These are phyloP conservation scores for Labeo catla DNA, from an alignment of 2,113 vertebrate species.

Conservation along the genomic window DNA sequence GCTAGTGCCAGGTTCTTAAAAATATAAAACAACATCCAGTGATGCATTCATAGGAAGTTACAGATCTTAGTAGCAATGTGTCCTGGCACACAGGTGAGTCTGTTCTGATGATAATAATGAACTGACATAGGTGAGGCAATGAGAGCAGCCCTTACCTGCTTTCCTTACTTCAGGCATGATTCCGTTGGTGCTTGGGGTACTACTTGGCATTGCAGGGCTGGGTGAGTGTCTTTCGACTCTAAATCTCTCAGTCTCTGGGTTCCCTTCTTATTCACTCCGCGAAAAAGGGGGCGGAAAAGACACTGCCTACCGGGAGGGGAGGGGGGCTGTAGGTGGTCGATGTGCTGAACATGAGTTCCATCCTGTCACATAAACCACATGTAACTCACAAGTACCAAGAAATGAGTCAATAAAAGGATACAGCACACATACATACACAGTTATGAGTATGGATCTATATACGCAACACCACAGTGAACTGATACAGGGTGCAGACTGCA, in stretches of 20 bases:
- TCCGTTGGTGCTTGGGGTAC: constrained; percentile 39
- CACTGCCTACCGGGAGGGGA: neutral
- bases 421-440: constrained; percentile 45
- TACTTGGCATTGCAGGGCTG: constrained; percentile 48
- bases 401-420: constrained; percentile 58
- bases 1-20: neutral
- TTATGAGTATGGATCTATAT: constrained; percentile 53
- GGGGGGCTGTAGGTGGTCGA: constrained; percentile 54
- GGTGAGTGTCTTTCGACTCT: constrained; percentile 19
- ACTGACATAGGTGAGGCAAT: constrained; percentile 7
- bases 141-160: constrained; percentile 66
- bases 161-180: constrained; percentile 70
- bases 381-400: constrained; percentile 46
- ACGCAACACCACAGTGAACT: neutral
- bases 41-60: neutral
- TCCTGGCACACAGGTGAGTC: neutral
- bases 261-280: constrained; percentile 71
- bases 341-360: constrained; percentile 47
- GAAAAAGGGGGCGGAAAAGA: constrained; percentile 41
- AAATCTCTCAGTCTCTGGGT: constrained; percentile 22
- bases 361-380: constrained; percentile 65
- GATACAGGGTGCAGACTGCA: neutral
- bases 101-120: neutral
- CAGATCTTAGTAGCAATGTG: neutral
- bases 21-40: neutral